A percentile compares a stretch with the other conserved stretches of the same genome.
These are phyloP conservation scores for Acrossocheilus wenchowensis DNA, from an alignment of 2,797 vertebrate genomes.

Conservation along the genomic window DNA sequence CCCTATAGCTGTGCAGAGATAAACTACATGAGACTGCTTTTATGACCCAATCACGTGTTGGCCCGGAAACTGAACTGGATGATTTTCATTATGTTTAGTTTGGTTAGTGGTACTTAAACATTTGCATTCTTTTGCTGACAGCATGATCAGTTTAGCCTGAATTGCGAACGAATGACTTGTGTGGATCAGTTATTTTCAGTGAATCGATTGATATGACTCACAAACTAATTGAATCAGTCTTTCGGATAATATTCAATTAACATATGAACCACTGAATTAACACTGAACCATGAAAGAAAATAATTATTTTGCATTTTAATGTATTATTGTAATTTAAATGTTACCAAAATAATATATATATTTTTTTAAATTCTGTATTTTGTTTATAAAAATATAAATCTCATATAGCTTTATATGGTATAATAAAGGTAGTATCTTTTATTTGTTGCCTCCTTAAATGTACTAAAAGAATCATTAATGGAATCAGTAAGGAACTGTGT, in stretches of 20 bases:
- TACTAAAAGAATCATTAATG: not conserved
- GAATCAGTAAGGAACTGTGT: not conserved
- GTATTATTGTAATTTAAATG: not conserved
- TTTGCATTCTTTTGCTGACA: not conserved
- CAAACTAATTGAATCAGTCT: not conserved
- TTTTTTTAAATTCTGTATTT: no score
- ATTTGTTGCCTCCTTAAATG: not conserved
- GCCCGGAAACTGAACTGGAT: not conserved
- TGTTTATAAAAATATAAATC: not conserved
- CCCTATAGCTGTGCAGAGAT: conserved; percentile 7
- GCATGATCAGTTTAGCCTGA: not conserved
- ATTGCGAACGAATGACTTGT: not conserved
- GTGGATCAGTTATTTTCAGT: not conserved
- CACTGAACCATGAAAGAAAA: not conserved
- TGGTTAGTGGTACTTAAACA: no score
- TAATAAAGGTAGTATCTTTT: not conserved
- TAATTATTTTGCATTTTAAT: not conserved
- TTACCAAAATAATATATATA: not conserved
- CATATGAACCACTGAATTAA: no score
- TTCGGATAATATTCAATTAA: not conserved
- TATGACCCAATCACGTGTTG: not conserved
- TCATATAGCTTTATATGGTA: not conserved
- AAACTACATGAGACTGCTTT: not conserved
- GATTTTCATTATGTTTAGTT: not conserved
- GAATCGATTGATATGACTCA: not conserved